phyloP scores from a whole-genome alignment of 2,797 vertebrate genomes.

The Stomatorhinus walkeri region DNA sequence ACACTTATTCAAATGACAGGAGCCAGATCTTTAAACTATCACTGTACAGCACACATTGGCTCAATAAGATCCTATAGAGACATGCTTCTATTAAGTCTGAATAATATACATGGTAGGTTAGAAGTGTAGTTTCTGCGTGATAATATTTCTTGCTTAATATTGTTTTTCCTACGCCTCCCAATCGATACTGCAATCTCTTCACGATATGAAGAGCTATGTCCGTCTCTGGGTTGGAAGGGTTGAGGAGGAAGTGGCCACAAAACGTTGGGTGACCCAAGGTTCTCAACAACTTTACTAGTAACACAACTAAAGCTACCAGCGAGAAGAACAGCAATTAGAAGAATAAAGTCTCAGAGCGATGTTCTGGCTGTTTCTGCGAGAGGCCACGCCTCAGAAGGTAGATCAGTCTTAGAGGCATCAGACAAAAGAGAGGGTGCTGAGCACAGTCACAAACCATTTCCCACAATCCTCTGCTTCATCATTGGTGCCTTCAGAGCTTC shows the following conservation, averaged over 20 bases:
- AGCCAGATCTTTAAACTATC: slow-evolving; percentile 6
- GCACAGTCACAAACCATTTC: not conserved
- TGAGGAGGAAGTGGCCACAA: not conserved
- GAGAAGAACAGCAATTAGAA: not conserved
- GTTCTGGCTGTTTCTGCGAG: not conserved
- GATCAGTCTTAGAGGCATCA: not conserved
- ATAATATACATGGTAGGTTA: slow-evolving; percentile 15
- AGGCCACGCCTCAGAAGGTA: not conserved
- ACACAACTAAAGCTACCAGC: not conserved
- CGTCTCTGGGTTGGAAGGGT: not conserved
- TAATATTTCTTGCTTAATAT: slow-evolving; percentile 15
- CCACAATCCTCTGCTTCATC: not conserved
- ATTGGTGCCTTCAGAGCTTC: not conserved
- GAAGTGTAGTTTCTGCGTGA: not conserved
- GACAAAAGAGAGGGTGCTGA: not conserved
- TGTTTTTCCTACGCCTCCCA: slow-evolving; percentile 6
- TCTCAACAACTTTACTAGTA: not conserved
- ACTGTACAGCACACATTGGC: slow-evolving; percentile 7
- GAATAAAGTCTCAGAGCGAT: not conserved
- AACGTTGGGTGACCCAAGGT: not conserved
- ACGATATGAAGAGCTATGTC: not conserved
- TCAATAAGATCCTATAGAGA: not conserved
- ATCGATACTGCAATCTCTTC: not conserved
- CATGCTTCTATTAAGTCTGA: slow-evolving; percentile 17
- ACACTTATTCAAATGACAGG: slow-evolving; percentile 19